phyloP scores from a whole-genome alignment of 37 sponge, comb jelly and placozoan genomes.

The Bolinopsis microptera region DNA sequence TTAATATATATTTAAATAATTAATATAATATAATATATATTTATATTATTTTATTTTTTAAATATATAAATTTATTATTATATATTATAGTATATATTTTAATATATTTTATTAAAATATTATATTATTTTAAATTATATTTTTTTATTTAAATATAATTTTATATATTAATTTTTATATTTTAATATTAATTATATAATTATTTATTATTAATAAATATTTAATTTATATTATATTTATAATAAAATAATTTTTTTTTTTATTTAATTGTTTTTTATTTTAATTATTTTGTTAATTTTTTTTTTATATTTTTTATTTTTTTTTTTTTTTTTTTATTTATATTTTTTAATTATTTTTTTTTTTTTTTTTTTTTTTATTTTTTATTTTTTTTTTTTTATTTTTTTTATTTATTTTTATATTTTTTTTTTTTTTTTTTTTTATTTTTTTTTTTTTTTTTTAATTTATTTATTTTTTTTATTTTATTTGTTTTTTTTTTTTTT shows the following conservation, averaged over 20 bases:
- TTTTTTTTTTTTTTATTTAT: constrained; percentile 1
- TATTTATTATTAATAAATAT: background rate
- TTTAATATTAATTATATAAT: background rate
- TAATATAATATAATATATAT: background rate
- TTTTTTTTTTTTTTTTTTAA: background rate
- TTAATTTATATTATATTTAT: background rate
- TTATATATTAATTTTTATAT: background rate
- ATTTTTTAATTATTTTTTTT: background rate
- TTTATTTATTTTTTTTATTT: background rate
- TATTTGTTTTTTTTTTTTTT: constrained; percentile 1
- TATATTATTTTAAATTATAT: background rate
- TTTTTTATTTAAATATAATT: background rate
- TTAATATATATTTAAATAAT: background rate
- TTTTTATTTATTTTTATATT: background rate
- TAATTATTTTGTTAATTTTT: background rate
- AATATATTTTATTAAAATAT: background rate
- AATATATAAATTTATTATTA: background rate
- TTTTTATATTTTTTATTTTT: constrained; percentile 21
- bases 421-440: constrained; percentile 13
- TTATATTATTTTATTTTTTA: background rate
- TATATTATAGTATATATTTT: background rate
- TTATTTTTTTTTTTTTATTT: background rate
- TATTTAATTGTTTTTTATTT: background rate
- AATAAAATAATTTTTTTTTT: background rate
- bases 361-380: constrained; percentile 12